These are phyloP conservation scores for Pelobates cultripes DNA, from an alignment of 2,797 vertebrate genomes.

Conservation along the genomic window DNA sequence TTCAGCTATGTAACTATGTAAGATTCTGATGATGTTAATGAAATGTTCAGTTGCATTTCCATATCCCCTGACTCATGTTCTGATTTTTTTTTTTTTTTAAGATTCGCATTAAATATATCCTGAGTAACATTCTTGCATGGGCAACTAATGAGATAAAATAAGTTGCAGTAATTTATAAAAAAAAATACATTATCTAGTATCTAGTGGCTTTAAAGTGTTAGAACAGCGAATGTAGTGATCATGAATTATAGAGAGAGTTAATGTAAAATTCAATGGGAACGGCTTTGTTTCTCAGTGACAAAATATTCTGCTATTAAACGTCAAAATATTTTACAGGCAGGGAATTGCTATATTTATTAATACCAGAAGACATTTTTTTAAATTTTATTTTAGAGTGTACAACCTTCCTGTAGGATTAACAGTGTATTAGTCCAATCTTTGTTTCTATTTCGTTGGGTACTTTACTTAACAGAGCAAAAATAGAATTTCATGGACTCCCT, in stretches of 20 bases:
- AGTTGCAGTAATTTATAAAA: background rate
- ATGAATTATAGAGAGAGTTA: conserved; percentile 13
- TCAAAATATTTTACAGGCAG: conserved; percentile 25
- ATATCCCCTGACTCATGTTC: background rate
- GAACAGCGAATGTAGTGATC: conserved; percentile 3
- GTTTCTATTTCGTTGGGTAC: background rate
- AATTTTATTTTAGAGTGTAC: background rate
- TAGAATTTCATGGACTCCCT: background rate
- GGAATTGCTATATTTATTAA: conserved; percentile 26
- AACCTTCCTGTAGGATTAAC: background rate
- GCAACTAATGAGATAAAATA: background rate
- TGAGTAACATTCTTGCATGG: background rate
- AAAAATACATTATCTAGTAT: background rate
- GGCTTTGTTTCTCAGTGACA: conserved; percentile 36
- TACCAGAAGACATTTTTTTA: conserved; percentile 20
- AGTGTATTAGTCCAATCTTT: background rate
- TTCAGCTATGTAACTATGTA: too few relatives aligned
- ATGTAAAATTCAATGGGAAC: conserved; percentile 41
- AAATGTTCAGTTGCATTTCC: background rate
- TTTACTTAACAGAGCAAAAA: background rate
- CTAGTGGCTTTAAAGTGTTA: background rate
- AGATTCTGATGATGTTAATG: background rate
- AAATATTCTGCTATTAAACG: conserved; percentile 37
- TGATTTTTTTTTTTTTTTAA: background rate
- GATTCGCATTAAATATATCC: background rate